These are phyloP conservation scores for Conus betulinus DNA, from an alignment of 1,140 invertebrate genomes.

Conservation along the genomic window DNA sequence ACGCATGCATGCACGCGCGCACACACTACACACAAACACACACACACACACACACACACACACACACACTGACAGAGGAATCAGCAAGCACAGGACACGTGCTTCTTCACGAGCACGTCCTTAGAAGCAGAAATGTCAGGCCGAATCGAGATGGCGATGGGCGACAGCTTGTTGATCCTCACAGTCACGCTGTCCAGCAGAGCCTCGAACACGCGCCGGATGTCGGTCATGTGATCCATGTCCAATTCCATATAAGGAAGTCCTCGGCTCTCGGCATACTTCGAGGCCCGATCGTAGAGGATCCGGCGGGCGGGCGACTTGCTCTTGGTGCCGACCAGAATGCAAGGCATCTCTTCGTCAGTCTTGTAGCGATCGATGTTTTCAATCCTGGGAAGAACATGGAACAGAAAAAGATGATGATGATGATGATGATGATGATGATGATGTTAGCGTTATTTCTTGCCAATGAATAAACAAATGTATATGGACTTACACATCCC, in stretches of 20 bases:
- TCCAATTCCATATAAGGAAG: conserved; percentile 33
- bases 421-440: neutral
- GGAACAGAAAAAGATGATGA: neutral
- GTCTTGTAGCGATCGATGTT: conserved; percentile 27
- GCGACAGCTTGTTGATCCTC: neutral
- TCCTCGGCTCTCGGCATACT: conserved; percentile 21
- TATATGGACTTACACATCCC: neutral
- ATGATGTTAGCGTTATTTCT: neutral
- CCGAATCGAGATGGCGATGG: neutral
- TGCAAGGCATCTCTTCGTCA: conserved; percentile 12
- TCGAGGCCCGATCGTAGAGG: conserved; percentile 20
- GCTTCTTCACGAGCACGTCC: neutral
- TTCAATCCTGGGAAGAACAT: conserved; percentile 1
- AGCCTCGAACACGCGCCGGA: conserved; percentile 21
- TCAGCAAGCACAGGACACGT: neutral
- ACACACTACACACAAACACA: neutral
- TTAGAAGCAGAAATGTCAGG: neutral
- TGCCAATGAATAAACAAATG: neutral
- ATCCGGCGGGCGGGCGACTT: conserved; percentile 19
- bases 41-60: neutral
- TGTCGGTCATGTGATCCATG: conserved; percentile 31
- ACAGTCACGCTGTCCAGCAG: conserved; percentile 28
- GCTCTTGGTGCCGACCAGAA: conserved; percentile 22
- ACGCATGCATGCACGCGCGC: neutral
- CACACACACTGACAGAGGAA: neutral